Percentiles rank a stretch among this genome's conserved stretches.
Conservation (phyloP, 2,113 vertebrate genomes). For the Lanius ludovicianus region DNA sequence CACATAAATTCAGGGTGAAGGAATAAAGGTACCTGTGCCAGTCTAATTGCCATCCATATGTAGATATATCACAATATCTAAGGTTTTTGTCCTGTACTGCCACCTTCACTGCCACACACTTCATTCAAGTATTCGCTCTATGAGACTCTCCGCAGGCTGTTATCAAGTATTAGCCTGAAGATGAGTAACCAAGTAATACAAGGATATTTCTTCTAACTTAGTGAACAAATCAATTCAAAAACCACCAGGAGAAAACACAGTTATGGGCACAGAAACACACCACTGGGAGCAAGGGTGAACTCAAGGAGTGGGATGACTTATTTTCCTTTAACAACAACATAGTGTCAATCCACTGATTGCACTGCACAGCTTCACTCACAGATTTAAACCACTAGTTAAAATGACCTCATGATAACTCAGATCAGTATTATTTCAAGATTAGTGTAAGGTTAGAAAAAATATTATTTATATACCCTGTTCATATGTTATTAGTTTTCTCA, state of each 20-base stretch:
- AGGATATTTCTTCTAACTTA: background rate
- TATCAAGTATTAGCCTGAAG: background rate
- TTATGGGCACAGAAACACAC: background rate
- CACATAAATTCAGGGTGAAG: background rate
- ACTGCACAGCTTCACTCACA: background rate
- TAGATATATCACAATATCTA: background rate
- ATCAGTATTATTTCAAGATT: background rate
- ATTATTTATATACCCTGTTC: background rate
- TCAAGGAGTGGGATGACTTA: rapidly evolving
- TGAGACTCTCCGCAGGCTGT: background rate
- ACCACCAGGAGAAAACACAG: background rate
- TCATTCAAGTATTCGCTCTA: rapidly evolving
- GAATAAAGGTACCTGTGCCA: background rate
- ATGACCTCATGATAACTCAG: background rate
- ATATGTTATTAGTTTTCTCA: background rate
- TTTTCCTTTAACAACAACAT: background rate
- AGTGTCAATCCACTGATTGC: rapidly evolving
- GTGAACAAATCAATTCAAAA: background rate
- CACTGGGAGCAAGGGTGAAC: background rate
- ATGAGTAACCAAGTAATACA: background rate
- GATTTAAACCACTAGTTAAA: background rate
- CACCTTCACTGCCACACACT: background rate
- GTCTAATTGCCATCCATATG: background rate
- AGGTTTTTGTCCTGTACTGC: background rate
- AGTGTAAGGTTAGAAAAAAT: background rate